Evolutionary conservation across 2,888 invertebrate species (phyloP), one percentile per base, ranked within the genome.

Genomic region (Cancer borealis): DNA sequence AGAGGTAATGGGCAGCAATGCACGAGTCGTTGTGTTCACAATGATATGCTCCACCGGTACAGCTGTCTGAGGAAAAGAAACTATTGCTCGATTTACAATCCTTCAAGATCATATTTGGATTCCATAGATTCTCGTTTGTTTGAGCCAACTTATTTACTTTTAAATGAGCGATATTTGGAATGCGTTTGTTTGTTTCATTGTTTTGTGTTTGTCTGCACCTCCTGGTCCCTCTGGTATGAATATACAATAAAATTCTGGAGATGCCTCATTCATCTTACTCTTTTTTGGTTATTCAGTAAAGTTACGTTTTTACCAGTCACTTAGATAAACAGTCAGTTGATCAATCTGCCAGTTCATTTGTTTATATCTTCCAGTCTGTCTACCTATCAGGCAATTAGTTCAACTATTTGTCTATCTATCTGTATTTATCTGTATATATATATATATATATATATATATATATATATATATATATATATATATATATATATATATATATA

Each of bases 1-100:
- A 88, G 8, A 14, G 45, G 88, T 46, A 45, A n/a, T 88, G 88
- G 88, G 17, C 45, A 45, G 46, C 45, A 88, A 88, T 88, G 45
- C 88, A 88, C 45, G 45, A 21, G 88, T 88, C 88, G 1, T 88
- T 46, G 45, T 46, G 45, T 88, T 17, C 88, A 88, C 88, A 88
- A 45, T 88, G 39, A 8, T 88, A 14, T 21, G 88, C 88, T 3
- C 88, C 88, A 26, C 46, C 88, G n/a, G n/a, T 3, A 88, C 88
- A 88, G 3, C n/a, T 46, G 21, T 88, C 88, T 88, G 45, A 46
- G 45, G 30, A 30, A 30, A 30, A 84, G 12, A 39, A 6, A 8
- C 21, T 0, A 84, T 5, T 84, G 30, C 60, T 17, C 17, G 60
- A 60, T 21, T 60, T 60, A 21, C 5, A 60, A 60, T 60, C 21